phyloP scores from a whole-genome alignment of 2,888 invertebrate genomes.

The Phaedon cochleariae region DNA sequence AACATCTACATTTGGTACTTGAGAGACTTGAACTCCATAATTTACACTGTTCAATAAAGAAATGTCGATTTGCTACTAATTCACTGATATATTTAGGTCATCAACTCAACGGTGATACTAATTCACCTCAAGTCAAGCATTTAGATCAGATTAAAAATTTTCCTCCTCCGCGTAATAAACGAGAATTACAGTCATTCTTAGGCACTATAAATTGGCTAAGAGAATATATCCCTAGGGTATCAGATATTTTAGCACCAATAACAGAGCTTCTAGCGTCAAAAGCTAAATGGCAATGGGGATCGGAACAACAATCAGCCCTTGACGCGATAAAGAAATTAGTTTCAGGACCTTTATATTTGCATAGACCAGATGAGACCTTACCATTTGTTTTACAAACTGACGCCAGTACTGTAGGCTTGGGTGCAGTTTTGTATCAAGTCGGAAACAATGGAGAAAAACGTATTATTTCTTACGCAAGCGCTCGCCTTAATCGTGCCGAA shows the following conservation, averaged over 20 bases:
- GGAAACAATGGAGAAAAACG: background rate
- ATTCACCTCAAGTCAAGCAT: background rate
- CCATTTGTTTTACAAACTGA: conserved; percentile 2
- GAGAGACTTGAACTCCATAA: background rate
- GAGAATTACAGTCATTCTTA: conserved; percentile 3
- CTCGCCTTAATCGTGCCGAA: background rate
- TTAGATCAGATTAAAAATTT: conserved; percentile 1
- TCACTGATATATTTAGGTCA: conserved; percentile 13
- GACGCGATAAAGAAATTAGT: background rate
- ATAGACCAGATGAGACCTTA: background rate
- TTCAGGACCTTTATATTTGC: background rate
- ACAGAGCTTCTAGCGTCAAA: background rate
- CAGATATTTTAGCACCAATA: background rate
- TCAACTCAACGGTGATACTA: background rate
- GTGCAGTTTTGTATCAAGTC: background rate
- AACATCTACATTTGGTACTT: conserved; percentile 7
- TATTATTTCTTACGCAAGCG: background rate
- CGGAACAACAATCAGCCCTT: background rate
- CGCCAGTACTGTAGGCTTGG: background rate
- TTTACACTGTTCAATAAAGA: background rate
- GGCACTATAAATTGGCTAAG: conserved; percentile 13
- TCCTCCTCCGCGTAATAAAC: background rate
- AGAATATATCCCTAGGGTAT: conserved; percentile 1
- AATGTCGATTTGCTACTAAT: conserved; percentile 13
- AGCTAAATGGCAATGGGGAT: background rate